Evolutionary conservation across 2,113 vertebrate genomes (phyloP).

Genomic region (Amia ocellicauda): DNA sequence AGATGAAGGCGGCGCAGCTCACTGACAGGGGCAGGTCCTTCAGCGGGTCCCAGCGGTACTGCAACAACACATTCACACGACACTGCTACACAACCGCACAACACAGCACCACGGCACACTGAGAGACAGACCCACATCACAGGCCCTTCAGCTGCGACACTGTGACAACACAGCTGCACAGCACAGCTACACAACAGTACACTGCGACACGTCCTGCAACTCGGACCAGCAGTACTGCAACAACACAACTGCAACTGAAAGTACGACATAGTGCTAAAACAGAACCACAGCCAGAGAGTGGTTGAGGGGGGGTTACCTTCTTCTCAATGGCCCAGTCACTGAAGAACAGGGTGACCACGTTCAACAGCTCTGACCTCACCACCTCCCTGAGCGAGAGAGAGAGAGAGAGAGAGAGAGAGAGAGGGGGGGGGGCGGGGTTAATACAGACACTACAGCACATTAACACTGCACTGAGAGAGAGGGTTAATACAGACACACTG

Average conservation of each 20-base stretch:
- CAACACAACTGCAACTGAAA: not conserved
- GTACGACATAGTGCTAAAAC: not conserved
- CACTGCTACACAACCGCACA: conserved; percentile 61
- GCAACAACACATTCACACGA: conserved; percentile 65
- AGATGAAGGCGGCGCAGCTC: conserved; percentile 70
- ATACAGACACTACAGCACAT: too few relatives aligned
- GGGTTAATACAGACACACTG: too few relatives aligned
- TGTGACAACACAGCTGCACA: not conserved
- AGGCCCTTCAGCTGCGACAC: not conserved
- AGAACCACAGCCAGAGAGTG: not conserved
- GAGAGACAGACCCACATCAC: conserved; percentile 7
- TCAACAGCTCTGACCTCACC: conserved; percentile 53
- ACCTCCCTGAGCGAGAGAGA: conserved; percentile 24
- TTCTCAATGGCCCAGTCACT: conserved; percentile 58
- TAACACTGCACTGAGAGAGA: too few relatives aligned
- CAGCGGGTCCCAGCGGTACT: too few relatives aligned
- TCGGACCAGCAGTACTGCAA: not conserved
- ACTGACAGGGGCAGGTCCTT: conserved; percentile 70
- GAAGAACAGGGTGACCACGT: conserved; percentile 65
- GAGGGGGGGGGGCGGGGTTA: not conserved
- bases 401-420: not conserved
- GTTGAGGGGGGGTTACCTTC: conserved; percentile 42
- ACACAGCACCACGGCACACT: not conserved
- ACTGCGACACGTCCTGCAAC: not conserved
- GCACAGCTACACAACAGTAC: not conserved